Base-by-base conservation (phyloP, 2,888 invertebrate species). In the Hydrotaea cyrtoneurina region DNA sequence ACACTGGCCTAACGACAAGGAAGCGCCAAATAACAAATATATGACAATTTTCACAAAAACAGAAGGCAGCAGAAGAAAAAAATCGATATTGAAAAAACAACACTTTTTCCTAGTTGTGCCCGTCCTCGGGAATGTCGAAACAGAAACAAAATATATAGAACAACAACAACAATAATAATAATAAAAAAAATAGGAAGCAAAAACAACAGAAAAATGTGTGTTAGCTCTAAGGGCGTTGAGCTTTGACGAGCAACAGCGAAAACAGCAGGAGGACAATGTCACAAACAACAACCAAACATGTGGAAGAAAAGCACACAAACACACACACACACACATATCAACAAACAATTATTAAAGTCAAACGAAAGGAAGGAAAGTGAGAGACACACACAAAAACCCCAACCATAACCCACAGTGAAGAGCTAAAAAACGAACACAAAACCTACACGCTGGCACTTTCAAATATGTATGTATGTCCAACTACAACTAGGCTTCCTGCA, bases 351-450 rank as follows among this genome's bases (percentile, higher is more conserved):
- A 55, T 64, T 76, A 55, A 72, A 77, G 26, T 77, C 53, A 79
- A 81, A 80, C 78, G 85, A 86, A 82, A 86, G 80, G 82, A 46
- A 62, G 66, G 75, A 75, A 82, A 82, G 55, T 26, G 69, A 46
- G 78, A 82, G 3, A n/a, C 39, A 13, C 1, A 39, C 39, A 39
- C 80, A 83, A 80, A 55, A 86, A 71, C 39, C 62, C 57, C 59
- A 79, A 55, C 39, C 17, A 43, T 17, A 50, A 76, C 11, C 36
- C 39, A 46, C 17, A 62, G 31, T 21, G 39, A 21, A 78, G 53
- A 74, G 77, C 66, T 74, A 78, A 55, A 74, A 15, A 66, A 50
- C 73, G 50, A 59, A 43, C 76, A 80, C 76, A 87, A 36, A 59
- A 43, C 76, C 78, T 73, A 87, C 23, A 39, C 39, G 10, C 39